Evolutionary conservation across 2,888 invertebrate genomes (phyloP), one percentile per base, ranked within the genome.

Genomic region (Hydraecia micacea): DNA sequence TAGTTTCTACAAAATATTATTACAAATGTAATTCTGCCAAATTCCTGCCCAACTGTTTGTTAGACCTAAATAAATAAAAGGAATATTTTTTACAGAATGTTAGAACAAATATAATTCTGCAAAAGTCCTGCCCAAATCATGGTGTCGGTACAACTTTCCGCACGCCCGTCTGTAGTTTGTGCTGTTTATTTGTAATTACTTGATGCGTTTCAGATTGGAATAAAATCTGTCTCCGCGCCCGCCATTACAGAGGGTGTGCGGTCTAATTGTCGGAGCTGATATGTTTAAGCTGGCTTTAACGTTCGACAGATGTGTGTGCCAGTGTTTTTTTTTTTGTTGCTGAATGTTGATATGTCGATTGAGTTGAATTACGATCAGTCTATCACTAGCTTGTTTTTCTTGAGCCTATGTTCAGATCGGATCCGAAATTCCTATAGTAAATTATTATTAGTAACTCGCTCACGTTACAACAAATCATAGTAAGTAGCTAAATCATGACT

Each of bases 121-220:
- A 46, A 18, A 60, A 42, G 32, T 69, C 72, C 58, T 3, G 2
- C 42, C 21, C 21, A 36, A 60, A 15, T 21, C 60, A 70, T 93
- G 91, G 93, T 85, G 89, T 86, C 91, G 87, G 52, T 76, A 89
- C 83, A 91, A 84, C 88, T 91, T 91, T 87, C 93, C 93, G 92
- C 92, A 92, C 92, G 90, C 91, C 90, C 92, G 92, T 91, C 90
- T 86, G 83, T 90, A 85, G 91, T 92, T 91, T 79, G 88, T 86
- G 90, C 91, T 94, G 94, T 95, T 95, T 95, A 94, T 95, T 95
- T 95, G 93, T 94, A 95, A 95, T 95, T 95, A 95, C 95, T 95
- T 95, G 95, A 95, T 95, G 95, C 93, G 93, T 95, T 95, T 94
- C 92, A 90, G 93, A 95, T 95, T 94, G 94, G 93, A 95, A 94